Conservation (phyloP, 1,140 invertebrate genomes). For the Drosophila bipectinata region DNA sequence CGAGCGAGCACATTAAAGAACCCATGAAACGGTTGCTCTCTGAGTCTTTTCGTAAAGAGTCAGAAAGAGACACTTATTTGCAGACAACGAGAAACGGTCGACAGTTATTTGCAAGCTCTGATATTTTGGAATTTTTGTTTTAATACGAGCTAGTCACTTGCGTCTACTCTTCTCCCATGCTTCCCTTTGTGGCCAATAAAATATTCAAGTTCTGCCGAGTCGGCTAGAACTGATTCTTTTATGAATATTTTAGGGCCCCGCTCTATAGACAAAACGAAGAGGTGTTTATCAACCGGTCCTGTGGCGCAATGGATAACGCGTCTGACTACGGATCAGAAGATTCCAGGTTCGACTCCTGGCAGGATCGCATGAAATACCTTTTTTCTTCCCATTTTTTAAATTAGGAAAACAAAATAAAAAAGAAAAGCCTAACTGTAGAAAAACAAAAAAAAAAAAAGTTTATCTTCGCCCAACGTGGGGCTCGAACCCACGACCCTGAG, state of each 20-base stretch:
- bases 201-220: background rate
- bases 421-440: background rate
- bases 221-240: too few relatives aligned
- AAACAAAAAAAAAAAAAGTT: conserved; percentile 50
- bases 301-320: conserved; percentile 90
- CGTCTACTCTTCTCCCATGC: conserved; percentile 1
- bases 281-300: conserved; percentile 83
- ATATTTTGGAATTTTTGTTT: conserved; percentile 28
- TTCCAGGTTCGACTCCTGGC: conserved; percentile 90
- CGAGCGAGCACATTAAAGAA: too few relatives aligned
- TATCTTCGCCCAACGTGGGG: conserved; percentile 91
- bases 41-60: too few relatives aligned
- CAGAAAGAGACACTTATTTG: too few relatives aligned
- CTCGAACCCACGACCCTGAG: conserved; percentile 96
- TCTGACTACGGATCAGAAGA: conserved; percentile 90
- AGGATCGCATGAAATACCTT: conserved; percentile 84
- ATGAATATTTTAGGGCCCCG: background rate
- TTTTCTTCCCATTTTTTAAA: background rate
- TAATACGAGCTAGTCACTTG: conserved; percentile 47
- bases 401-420: too few relatives aligned
- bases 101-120: too few relatives aligned
- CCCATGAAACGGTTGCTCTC: too few relatives aligned
- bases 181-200: conserved; percentile 21
- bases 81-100: too few relatives aligned
- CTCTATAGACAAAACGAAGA: background rate